Evolutionary conservation across 2,113 vertebrate species (phyloP).

Genomic region (Benitochromis conjunctus): DNA sequence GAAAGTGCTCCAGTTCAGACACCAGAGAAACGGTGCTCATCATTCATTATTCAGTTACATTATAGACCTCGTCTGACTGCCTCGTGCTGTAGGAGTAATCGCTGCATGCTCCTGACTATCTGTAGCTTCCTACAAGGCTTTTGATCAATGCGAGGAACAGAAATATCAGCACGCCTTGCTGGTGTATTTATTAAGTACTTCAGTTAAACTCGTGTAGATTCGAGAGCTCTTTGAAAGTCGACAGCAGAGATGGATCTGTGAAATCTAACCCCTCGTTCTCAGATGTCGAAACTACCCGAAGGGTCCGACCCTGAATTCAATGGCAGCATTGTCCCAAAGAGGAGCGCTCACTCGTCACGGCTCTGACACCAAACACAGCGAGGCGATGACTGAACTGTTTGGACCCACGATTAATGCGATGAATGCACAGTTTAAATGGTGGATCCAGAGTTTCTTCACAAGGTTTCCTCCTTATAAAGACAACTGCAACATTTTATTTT

Average conservation of each 20-base stretch:
- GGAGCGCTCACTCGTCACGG: neutral
- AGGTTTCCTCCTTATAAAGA: too few species aligned
- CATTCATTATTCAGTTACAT: neutral
- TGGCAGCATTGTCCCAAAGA: conserved; percentile 16
- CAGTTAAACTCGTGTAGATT: neutral
- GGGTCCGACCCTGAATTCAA: neutral
- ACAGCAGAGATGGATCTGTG: neutral
- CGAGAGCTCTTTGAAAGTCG: neutral
- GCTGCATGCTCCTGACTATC: neutral
- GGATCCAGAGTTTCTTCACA: neutral
- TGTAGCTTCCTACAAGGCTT: neutral
- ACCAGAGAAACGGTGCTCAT: neutral
- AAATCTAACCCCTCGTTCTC: conserved; percentile 35
- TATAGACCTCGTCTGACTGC: neutral
- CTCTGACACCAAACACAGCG: neutral
- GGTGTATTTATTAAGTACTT: neutral
- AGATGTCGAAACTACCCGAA: conserved; percentile 34
- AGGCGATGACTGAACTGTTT: neutral
- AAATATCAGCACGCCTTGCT: neutral
- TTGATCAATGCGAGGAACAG: neutral
- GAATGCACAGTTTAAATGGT: neutral
- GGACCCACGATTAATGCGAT: neutral
- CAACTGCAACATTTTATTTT: too few species aligned
- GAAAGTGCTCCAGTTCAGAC: neutral
- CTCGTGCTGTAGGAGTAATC: neutral